phyloP scores from a whole-genome alignment of 37 sponge, comb jelly and placozoan genomes.

The Sycon ciliatum region DNA sequence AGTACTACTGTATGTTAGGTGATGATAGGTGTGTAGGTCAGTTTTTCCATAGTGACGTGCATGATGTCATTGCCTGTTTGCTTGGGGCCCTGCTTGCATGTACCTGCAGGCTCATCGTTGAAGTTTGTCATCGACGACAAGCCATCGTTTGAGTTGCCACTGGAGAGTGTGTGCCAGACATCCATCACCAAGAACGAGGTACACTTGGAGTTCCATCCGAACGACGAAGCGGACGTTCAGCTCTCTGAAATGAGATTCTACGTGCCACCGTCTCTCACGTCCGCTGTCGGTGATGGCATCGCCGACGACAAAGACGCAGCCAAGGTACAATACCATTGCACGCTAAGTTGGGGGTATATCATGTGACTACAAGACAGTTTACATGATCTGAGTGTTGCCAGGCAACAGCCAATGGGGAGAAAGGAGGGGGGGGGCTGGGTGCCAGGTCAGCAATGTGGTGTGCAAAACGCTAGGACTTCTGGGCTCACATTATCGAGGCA shows the following conservation, averaged over 20 bases:
- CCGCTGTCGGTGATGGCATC: no score
- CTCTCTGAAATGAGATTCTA: slow-evolving; percentile 97
- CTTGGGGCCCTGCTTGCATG: no score
- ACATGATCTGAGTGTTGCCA: no score
- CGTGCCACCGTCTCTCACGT: slow-evolving; percentile 59
- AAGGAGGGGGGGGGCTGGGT: no score
- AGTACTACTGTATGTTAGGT: background rate
- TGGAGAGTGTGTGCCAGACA: slow-evolving; percentile 76
- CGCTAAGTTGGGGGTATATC: no score
- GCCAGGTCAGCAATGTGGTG: no score
- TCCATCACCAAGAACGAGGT: slow-evolving; percentile 94
- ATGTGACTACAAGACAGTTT: no score
- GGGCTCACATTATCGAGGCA: no score
- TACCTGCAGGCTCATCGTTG: slow-evolving; percentile 77
- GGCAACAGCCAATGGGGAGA: no score
- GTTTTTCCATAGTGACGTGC: background rate
- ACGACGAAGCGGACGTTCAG: slow-evolving; percentile 67
- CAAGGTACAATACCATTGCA: no score
- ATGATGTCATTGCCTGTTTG: slow-evolving; percentile 2
- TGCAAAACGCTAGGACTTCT: no score
- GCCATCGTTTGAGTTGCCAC: slow-evolving; percentile 85
- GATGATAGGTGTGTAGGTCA: background rate
- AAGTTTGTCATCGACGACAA: slow-evolving; percentile 73
- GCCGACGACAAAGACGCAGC: no score
- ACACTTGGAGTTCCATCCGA: slow-evolving; percentile 89